These are phyloP conservation scores for Echeneis naucrates DNA, from an alignment of 2,797 vertebrate genomes.

Conservation along the genomic window DNA sequence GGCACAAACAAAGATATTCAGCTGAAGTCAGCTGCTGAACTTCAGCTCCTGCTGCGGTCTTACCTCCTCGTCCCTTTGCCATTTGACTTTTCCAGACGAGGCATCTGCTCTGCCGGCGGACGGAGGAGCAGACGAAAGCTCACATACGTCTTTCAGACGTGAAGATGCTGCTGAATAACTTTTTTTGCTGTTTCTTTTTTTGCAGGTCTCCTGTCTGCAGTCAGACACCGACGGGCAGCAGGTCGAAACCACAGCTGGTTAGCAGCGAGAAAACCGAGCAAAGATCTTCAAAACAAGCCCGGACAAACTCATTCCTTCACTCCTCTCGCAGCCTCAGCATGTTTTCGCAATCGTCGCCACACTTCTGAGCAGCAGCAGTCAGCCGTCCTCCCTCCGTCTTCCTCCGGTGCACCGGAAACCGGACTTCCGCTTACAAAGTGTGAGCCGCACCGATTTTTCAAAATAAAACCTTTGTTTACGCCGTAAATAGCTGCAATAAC, in stretches of 20 bases:
- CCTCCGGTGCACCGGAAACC: too few species aligned
- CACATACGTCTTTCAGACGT: background rate
- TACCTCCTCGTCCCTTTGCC: slow-evolving; percentile 64
- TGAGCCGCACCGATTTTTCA: slow-evolving; percentile 7
- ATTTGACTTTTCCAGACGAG: slow-evolving; percentile 60
- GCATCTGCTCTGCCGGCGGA: slow-evolving; percentile 65
- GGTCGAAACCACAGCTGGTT: background rate
- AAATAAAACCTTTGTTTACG: slow-evolving; percentile 26
- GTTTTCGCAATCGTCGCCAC: too few species aligned
- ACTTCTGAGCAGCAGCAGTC: too few species aligned
- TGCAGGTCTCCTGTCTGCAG: too few species aligned
- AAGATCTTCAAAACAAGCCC: accelerated
- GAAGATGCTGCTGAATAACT: background rate
- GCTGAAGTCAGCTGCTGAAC: background rate
- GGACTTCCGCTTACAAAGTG: slow-evolving; percentile 33
- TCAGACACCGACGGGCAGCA: too few species aligned
- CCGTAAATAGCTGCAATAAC: too few species aligned
- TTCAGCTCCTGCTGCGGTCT: background rate
- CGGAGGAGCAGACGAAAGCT: background rate
- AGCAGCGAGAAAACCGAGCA: background rate
- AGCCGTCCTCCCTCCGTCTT: too few species aligned
- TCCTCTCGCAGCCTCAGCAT: background rate
- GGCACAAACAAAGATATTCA: background rate
- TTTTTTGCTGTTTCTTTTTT: too few species aligned
- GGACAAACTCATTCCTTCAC: background rate